phyloP scores from a whole-genome alignment of 2,113 vertebrate species.

The Drymodes brunneopygia region DNA sequence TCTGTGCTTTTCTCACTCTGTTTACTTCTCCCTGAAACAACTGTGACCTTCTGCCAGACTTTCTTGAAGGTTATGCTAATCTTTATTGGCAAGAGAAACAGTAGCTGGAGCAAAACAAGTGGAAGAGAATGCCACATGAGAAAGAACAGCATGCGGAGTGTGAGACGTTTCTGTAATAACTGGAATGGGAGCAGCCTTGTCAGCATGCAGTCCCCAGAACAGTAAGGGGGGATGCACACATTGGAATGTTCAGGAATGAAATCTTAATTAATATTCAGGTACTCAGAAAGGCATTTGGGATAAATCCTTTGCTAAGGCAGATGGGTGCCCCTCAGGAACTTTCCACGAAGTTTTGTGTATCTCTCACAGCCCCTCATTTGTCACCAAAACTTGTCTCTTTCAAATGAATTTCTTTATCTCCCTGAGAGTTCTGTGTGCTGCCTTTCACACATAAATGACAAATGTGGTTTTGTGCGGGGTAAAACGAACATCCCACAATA shows the following conservation, averaged over 20 bases:
- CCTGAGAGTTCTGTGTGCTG: background rate
- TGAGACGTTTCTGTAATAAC: constrained; percentile 52
- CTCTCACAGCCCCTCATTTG: background rate
- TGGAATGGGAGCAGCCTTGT: constrained; percentile 44
- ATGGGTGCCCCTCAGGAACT: background rate
- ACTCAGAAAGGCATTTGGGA: background rate
- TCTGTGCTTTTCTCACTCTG: constrained; percentile 22
- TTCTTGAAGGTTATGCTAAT: constrained; percentile 65
- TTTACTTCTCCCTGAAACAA: constrained; percentile 56
- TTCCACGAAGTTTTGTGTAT: background rate
- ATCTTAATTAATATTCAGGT: background rate
- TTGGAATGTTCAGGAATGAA: background rate
- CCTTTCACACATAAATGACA: background rate
- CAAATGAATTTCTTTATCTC: background rate
- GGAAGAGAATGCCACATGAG: constrained; percentile 51
- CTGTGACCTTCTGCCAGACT: constrained; percentile 55
- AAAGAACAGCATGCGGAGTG: constrained; percentile 50
- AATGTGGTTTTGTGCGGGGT: background rate
- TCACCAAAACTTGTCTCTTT: background rate
- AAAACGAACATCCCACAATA: background rate
- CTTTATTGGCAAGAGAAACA: constrained; percentile 60
- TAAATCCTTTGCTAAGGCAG: background rate
- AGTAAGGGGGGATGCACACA: background rate
- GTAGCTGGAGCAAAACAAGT: constrained; percentile 58
- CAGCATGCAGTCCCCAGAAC: background rate